Evolutionary conservation across 2,113 vertebrate species (phyloP).

Genomic region (Mirounga angustirostris): DNA sequence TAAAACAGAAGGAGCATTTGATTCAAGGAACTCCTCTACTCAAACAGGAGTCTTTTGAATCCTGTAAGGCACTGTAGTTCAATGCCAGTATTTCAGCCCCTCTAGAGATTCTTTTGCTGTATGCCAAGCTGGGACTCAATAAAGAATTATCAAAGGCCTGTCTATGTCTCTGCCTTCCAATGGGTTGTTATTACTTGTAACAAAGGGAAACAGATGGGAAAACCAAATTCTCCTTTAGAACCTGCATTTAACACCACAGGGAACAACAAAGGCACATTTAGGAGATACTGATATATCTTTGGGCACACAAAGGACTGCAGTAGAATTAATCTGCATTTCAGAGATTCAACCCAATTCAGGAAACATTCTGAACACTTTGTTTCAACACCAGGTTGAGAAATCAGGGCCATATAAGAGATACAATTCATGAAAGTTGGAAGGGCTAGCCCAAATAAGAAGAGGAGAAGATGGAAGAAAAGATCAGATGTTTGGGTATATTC

Average conservation of each 20-base stretch:
- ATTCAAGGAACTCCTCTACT: not conserved
- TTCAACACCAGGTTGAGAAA: not conserved
- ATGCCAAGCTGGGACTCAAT: not conserved
- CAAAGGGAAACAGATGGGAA: not conserved
- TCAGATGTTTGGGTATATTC: not conserved
- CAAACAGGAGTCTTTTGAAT: not conserved
- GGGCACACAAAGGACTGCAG: not conserved
- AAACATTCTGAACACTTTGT: not conserved
- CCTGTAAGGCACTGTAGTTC: not conserved
- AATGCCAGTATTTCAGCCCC: not conserved
- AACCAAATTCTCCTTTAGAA: not conserved
- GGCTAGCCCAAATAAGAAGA: not conserved
- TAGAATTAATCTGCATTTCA: constrained; percentile 29
- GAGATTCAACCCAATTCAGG: not conserved
- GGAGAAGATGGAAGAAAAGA: not conserved
- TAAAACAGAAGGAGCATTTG: not conserved
- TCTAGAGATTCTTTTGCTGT: not conserved
- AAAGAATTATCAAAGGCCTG: not conserved
- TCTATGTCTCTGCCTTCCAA: not conserved
- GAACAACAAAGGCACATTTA: not conserved
- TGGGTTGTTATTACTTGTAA: constrained; percentile 35
- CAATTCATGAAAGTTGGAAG: not conserved
- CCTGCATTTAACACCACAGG: not conserved
- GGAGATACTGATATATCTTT: not conserved
- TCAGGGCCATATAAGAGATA: not conserved